Evolutionary conservation across 2,888 invertebrate species (phyloP).

Genomic region (Iselma pallidipennis): DNA sequence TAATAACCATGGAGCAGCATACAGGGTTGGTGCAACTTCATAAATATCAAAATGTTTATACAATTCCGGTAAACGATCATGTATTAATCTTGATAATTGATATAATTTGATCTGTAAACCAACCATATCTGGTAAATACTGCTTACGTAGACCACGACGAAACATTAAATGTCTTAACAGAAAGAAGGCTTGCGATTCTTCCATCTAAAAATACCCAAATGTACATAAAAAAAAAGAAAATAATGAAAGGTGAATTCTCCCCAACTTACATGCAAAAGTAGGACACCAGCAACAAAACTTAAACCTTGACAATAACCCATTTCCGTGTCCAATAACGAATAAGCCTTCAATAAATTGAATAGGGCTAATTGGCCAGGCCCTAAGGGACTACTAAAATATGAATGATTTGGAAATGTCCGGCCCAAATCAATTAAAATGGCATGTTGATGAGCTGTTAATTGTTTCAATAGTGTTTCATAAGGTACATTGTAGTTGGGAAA

Average conservation of each 20-base stretch:
- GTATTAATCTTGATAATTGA: conserved; percentile 88
- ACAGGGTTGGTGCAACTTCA: conserved; percentile 92
- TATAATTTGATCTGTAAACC: conserved; percentile 88
- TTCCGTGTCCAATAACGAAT: conserved; percentile 90
- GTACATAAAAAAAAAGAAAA: background rate
- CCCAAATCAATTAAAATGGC: conserved; percentile 95
- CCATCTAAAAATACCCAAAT: conserved; percentile 69
- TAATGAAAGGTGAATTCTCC: background rate
- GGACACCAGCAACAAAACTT: conserved; percentile 92
- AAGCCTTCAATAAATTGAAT: conserved; percentile 94
- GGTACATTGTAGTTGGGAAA: conserved; percentile 78
- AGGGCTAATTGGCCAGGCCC: conserved; percentile 92
- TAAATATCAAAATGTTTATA: conserved; percentile 85
- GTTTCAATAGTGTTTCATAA: conserved; percentile 79
- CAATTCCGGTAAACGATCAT: conserved; percentile 83
- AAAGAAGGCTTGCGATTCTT: conserved; percentile 88
- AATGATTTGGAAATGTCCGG: conserved; percentile 92
- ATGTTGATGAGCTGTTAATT: conserved; percentile 93
- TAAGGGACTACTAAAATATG: conserved; percentile 88
- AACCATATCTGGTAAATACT: conserved; percentile 94
- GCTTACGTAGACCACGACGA: conserved; percentile 80
- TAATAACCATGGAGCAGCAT: conserved; percentile 96
- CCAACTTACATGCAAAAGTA: conserved; percentile 87
- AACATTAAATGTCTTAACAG: conserved; percentile 91
- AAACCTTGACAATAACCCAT: conserved; percentile 97